Base-by-base conservation (phyloP, 2,113 vertebrate genomes). In the Dipodomys ordii region DNA sequence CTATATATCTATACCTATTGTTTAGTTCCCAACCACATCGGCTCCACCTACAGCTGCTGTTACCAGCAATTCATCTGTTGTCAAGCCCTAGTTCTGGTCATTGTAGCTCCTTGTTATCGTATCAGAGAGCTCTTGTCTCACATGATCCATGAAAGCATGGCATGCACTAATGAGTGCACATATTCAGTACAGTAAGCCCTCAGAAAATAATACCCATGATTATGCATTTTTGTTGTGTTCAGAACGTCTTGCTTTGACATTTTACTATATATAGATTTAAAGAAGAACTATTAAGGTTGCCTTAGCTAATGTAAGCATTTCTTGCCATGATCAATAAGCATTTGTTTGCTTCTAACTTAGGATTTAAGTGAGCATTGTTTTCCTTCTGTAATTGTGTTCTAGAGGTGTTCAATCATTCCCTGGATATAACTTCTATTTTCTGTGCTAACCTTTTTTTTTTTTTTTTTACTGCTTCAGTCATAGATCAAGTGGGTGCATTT, bases 161-260 rank as follows among this genome's bases (percentile, higher is more conserved):
- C 30, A 30, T 39, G 57, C 62, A 73, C 57, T 71, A 49, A 83
- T 68, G 35, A 91, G 28, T 71, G 7, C 27, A 74, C 87, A 83
- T 49, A 30, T 11, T 72, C 23, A 27, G 12, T 60, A 69, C 9
- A 80, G 8, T 35, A 57, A 74, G 84, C 7, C 71, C 13, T 77
- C 15, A 72, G 67, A 78, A 91, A 67, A 73, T 12, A 39, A 39
- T 62, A 69, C 46, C 69, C 72, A 46, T n/a, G n/a, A 68, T 62
- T 88, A 64, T 78, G 3, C 13, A 69, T 89, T 92, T 90, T 6
- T 88, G 87, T 77, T 85, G 2, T 68, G 44, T 69, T 90, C 46
- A 22, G 65, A 68, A 69, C 82, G 23, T 1, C 7, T 77, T 67
- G 13, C 83, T 32, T 88, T 72, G 53, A 92, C 90, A 11, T 1